Evolutionary conservation across 2,888 invertebrate species (phyloP), one percentile per base, ranked within the genome.

Genomic region (Prosapia bicincta): DNA sequence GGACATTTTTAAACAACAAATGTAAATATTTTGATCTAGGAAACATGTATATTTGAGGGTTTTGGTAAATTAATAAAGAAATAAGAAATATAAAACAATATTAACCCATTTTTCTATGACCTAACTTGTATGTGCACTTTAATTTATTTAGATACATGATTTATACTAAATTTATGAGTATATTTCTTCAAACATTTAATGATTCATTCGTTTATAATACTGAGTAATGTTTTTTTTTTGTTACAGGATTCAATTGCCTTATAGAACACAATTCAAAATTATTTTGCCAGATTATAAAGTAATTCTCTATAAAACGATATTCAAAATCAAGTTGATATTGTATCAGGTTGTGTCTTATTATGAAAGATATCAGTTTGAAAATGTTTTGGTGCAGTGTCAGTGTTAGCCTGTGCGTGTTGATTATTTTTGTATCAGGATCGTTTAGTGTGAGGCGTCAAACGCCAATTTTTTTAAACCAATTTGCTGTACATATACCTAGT

Each of bases 401-500:
- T 72, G 75, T 67, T 38, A 43, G 68, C 28, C 43, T 73, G 69
- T 73, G 38, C 68, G 28, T 73, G 65, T 38, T 69, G 30, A n/a
- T 76, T 28, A 20, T 73, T 70, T n/a, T 26, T 69, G 69, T 66
- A 15, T 68, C 26, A 26, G 70, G 73, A 72, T 70, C 70, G 72
- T 28, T 72, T 83, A 70, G 78, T 76, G 26, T 77, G 80, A 77
- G 85, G 85, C 65, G 84, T 30, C 79, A 78, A 54, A 77, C 81
- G 75, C 85, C 86, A 66, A 88, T 93, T 82, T 95, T 91, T 85
- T 90, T 90, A 86, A 94, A 94, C 85, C 90, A 94, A 84, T 94
- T 94, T 84, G 96, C 95, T 78, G 92, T 95, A 77, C 92, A 94
- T 83, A 90, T 96, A 83, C 90, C 91, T 25, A 91, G 90, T 78